Base-by-base conservation (phyloP, 1,140 invertebrate genomes). In the Nasonia longicornis region DNA sequence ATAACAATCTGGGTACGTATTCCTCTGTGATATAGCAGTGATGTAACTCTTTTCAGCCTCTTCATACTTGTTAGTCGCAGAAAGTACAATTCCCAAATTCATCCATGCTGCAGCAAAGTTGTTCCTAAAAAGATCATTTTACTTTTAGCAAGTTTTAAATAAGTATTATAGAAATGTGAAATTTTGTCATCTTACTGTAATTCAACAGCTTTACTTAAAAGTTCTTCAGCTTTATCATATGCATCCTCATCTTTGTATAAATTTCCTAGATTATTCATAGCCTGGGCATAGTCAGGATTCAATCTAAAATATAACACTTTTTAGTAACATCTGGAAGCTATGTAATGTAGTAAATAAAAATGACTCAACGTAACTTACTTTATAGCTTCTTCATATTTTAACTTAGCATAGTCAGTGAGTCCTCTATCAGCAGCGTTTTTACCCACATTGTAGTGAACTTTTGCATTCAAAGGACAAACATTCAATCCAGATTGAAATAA, bases 201-300 rank as follows among this genome's bases (percentile, higher is more conserved):
- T 78, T 91, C 85, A 11, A 98, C 90, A 71, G 98, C 97, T 87
- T 92, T 92, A 84, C 92, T 91, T 26, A 99, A 92, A 75, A 97
- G 93, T 70, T 89, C 87, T 91, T 97, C 95, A 29, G 98, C 97
- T 89, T 96, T 94, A 22, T 90, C 80, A 75, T 94, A 93, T 64
- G 95, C 89, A 22, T 94, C 94, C 82, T 93, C 91, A 86, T 97
- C 95, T 87, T 97, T 95, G 42, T 98, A 91, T 77, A 99, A 92
- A 92, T 99, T 99, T 0, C 96, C 98, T 67, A 99, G 93, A 91
- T 99, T 99, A 89, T 99, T 99, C 94, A 99, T 96, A 0, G 98
- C 98, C 91, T 98, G 97, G 90, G 98, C 97, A 90, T 99, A 99
- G 22, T 95, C 91, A 11, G 97, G 96, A 92, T 98, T 94, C 22